phyloP scores from a whole-genome alignment of 2,113 vertebrate species.

The Nycticebus coucang region DNA sequence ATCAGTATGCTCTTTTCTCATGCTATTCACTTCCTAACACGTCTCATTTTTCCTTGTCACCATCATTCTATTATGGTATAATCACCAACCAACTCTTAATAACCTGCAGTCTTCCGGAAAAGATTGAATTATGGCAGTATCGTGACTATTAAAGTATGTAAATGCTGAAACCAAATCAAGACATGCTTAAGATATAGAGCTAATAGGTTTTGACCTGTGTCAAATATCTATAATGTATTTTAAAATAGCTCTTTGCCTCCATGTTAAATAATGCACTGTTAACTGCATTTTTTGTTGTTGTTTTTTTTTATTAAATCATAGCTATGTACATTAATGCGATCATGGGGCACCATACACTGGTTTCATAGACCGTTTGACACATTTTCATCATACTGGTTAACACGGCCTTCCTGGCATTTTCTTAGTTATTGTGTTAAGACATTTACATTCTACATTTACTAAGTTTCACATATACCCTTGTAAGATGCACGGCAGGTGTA shows the following conservation, averaged over 20 bases:
- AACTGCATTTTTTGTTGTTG: neutral
- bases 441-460: no score
- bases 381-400: no score
- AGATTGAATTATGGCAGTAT: neutral
- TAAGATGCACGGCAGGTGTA: no score
- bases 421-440: no score
- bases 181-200: neutral
- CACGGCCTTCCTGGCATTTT: no score
- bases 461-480: no score
- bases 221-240: neutral
- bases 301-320: no score
- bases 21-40: neutral
- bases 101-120: neutral
- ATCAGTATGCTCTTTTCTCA: neutral
- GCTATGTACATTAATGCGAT: no score
- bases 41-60: neutral
- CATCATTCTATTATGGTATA: neutral
- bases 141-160: neutral
- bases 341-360: no score
- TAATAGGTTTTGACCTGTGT: neutral
- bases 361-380: no score
- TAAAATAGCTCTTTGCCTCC: neutral
- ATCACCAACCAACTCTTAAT: neutral
- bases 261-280: neutral
- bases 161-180: neutral